Evolutionary conservation across 2,888 invertebrate genomes (phyloP).

Genomic region (Xestia xanthographa): DNA sequence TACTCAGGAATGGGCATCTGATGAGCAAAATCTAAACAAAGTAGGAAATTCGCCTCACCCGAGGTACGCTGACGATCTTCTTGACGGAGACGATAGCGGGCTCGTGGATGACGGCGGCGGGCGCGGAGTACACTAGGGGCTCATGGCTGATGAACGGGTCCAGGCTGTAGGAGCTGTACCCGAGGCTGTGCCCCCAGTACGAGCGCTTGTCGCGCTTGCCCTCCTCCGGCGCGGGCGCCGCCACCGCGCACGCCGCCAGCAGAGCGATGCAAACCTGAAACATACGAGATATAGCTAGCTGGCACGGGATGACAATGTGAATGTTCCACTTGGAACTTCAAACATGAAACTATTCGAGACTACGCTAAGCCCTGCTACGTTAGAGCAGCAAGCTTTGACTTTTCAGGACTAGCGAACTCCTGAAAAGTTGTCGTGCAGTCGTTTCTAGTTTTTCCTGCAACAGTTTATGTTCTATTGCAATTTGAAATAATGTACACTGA

Average conservation of each 20-base stretch:
- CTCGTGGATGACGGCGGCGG: conserved; percentile 61
- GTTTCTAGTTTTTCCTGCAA: background rate
- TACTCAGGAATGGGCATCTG: background rate
- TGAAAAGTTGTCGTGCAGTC: background rate
- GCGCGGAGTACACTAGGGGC: conserved; percentile 47
- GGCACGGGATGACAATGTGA: background rate
- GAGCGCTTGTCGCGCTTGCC: conserved; percentile 74
- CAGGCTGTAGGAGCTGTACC: conserved; percentile 39
- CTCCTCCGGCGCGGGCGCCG: conserved; percentile 56
- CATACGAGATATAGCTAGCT: background rate
- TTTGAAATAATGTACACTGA: background rate
- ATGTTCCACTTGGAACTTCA: background rate
- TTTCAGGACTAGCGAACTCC: background rate
- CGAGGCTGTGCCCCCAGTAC: conserved; percentile 54
- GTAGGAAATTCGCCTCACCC: conserved; percentile 59
- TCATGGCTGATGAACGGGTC: conserved; percentile 53
- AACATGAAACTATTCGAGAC: background rate
- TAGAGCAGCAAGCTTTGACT: background rate
- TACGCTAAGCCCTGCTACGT: background rate
- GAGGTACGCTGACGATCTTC: conserved; percentile 70
- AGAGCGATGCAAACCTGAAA: conserved; percentile 71
- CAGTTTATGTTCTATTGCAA: background rate
- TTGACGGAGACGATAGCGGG: conserved; percentile 70
- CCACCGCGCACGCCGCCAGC: conserved; percentile 69
- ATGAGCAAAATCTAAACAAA: background rate